Conservation (phyloP, 2,888 invertebrate species). For the Dorcus hopei region DNA sequence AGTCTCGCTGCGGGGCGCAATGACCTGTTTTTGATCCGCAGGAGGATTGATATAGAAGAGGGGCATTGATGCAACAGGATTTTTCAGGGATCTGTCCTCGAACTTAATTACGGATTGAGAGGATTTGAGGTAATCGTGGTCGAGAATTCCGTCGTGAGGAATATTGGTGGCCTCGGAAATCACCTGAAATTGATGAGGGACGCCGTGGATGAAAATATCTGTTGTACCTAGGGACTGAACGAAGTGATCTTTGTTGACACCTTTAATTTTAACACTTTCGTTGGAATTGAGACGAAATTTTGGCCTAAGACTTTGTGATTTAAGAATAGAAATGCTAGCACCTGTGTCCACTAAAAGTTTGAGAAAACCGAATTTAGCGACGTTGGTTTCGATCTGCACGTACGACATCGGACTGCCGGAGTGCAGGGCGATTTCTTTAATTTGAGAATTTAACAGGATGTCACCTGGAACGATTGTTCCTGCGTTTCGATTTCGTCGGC, state of each 20-base stretch:
- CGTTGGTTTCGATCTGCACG: neutral
- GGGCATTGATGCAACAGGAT: neutral
- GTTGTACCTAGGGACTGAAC: neutral
- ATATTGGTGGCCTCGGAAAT: no score
- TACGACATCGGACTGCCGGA: neutral
- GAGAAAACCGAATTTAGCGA: neutral
- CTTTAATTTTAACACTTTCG: neutral
- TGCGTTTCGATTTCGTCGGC: neutral
- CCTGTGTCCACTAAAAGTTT: conserved; percentile 2
- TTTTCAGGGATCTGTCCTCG: neutral
- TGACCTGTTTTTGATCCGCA: conserved; percentile 13
- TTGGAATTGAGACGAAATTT: neutral
- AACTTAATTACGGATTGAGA: no score
- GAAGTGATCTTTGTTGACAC: no score
- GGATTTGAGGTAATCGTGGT: no score
- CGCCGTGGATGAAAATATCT: neutral
- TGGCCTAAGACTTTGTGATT: neutral
- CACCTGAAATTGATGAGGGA: neutral
- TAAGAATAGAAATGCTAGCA: neutral
- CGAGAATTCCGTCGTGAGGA: no score
- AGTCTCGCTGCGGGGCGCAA: conserved; percentile 19
- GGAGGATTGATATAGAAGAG: conserved; percentile 2
- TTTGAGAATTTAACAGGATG: neutral
- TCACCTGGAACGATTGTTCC: neutral
- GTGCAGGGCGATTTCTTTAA: neutral